Base-by-base conservation (phyloP, 2,113 vertebrate genomes). In the Chiloscyllium plagiosum region DNA sequence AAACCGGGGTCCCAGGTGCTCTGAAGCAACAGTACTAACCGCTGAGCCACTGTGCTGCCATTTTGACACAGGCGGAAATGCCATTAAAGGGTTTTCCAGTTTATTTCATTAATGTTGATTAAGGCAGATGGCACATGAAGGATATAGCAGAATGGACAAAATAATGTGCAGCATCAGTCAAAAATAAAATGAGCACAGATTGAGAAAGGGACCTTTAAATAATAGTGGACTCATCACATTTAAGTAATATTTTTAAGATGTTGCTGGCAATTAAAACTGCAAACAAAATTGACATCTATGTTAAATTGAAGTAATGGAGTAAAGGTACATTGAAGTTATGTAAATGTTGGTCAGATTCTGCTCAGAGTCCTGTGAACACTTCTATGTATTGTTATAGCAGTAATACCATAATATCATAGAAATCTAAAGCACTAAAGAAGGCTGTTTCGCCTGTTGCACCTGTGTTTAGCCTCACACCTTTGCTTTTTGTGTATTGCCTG, bases 161-260 rank as follows among this genome's bases (percentile, higher is more conserved):
- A 83, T 42, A 47, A 83, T 83, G 37, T 83, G 80, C 80, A 47
- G 20, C 17, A 37, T 83, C 20, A 42, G 80, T 83, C 37, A 20
- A 83, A 42, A 83, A 47, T 83, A 83, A 47, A 42, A 83, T 47
- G 1, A 22, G 80, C 80, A 83, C 80, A 47, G 19, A 19, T 83
- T 47, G 80, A 83, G 80, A 83, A 83, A 47, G 80, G 80, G 80
- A 42, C 80, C 80, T 42, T 42, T 83, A 47, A 47, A 83, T 42
- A 83, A 47, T 83, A 83, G 80, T 42, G 37, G 80, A 83, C 80
- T 83, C 80, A 83, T 83, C 37, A 83, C 80, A 83, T 83, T 83
- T 37, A 42, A 47, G 4, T 47, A 19, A 20, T 83, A 47, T 20
- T 83, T 17, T 42, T 37, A 83, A 42, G 80, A 83, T 83, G 80